Base-by-base conservation (phyloP, 2,113 vertebrate genomes). In the Leptobrachium ailaonicum region DNA sequence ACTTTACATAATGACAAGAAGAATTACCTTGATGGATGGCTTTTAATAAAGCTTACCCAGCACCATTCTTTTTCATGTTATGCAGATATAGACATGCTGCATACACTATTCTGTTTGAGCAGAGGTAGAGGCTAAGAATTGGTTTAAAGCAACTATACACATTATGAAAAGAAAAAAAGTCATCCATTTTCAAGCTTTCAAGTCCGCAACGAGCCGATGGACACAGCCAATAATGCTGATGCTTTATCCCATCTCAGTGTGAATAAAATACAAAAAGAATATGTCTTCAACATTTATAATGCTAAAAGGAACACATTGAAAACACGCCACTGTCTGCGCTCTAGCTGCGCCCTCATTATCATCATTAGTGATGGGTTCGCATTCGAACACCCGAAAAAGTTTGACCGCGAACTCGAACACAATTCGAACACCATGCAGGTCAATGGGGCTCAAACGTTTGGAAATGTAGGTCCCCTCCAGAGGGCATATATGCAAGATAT, bases 21-120 rank as follows among this genome's bases (percentile, higher is more conserved):
- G 47, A 67, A 68, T 76, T 56, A 76, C 64, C 64, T 32, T 56
- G 75, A 68, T 54, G 50, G 75, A 77, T 69, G 75, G 41, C 32
- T 76, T 53, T 41, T 76, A 76, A 76, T 76, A 76, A 67, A 40
- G n/a, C 62, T 7, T 9, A 40, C 20, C 20, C 54, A 14, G 71
- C n/a, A 14, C 32, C 11, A 13, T 32, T 20, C 56, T 20, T 58
- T 42, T 32, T 43, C 44, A 40, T 6, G 32, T 13, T 47, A 47
- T 64, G 20, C 20, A 63, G 73, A 58, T 74, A 73, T 20, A 60
- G 13, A 8, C 62, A 40, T 64, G 45, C 41, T n/a, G 40, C 12
- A 42, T 42, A 41, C 10, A 58, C 54, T 43, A 58, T 42, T 2
- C 41, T 40, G 20, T 43, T n/a, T 42, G 71, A 20, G 71, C 42